Percentiles rank a stretch among this genome's conserved stretches.
These are phyloP conservation scores for Leptopilina boulardi DNA, from an alignment of 1,140 invertebrate species.

Conservation along the genomic window DNA sequence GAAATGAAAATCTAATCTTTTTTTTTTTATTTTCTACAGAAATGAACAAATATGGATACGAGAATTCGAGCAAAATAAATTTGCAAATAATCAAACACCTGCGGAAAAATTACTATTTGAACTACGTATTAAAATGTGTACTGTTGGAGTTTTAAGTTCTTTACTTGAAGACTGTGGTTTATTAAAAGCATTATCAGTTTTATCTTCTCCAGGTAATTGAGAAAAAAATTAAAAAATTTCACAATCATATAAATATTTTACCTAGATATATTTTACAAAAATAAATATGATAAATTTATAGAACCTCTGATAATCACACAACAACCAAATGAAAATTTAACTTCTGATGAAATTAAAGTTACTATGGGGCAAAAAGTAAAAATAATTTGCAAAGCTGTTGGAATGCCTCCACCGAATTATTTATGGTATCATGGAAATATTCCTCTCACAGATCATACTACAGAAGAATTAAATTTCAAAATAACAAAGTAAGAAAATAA, in stretches of 20 bases:
- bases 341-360: slow-evolving; percentile 44
- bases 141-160: slow-evolving; percentile 55
- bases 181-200: slow-evolving; percentile 53
- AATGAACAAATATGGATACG: slow-evolving; percentile 49
- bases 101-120: slow-evolving; percentile 59
- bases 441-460: slow-evolving; percentile 43
- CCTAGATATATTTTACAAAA: slow-evolving; percentile 13
- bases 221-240: too few relatives aligned
- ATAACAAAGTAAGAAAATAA: slow-evolving; percentile 41
- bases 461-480: slow-evolving; percentile 48
- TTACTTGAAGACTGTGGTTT: slow-evolving; percentile 61
- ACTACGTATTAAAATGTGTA: slow-evolving; percentile 62
- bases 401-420: slow-evolving; percentile 65
- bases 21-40: slow-evolving; percentile 13
- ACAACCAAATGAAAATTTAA: slow-evolving; percentile 51
- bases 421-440: slow-evolving; percentile 60
- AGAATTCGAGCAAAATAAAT: slow-evolving; percentile 45
- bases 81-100: slow-evolving; percentile 46
- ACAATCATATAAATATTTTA: neutral
- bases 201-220: slow-evolving; percentile 58
- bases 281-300: slow-evolving; percentile 44
- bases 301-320: slow-evolving; percentile 56
- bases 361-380: slow-evolving; percentile 48
- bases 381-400: slow-evolving; percentile 59
- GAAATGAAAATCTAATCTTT: neutral